phyloP scores from a whole-genome alignment of 1,140 invertebrate genomes.

The Polypedilum vanderplanki region DNA sequence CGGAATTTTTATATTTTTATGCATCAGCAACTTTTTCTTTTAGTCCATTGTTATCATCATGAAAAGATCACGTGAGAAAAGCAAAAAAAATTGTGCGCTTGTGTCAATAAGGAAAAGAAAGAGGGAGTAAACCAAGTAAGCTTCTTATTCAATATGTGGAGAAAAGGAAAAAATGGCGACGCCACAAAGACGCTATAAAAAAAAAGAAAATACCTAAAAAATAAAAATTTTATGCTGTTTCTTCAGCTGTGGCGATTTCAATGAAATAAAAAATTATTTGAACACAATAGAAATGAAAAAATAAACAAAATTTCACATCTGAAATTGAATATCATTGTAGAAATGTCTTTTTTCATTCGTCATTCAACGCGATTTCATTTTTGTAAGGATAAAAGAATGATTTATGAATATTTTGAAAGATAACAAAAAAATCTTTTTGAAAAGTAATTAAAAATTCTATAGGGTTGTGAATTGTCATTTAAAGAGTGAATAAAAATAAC shows the following conservation, averaged over 20 bases:
- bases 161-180: neutral
- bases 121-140: neutral
- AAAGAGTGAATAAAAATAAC: neutral
- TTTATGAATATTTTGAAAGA: too few relatives aligned
- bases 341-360: neutral
- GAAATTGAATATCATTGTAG: neutral
- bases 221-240: neutral
- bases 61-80: neutral
- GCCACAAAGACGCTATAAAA: neutral
- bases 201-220: neutral
- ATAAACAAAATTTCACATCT: neutral
- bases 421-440: neutral
- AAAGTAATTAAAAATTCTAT: neutral
- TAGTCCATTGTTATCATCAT: neutral
- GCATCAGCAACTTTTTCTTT: neutral
- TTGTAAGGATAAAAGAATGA: too few relatives aligned
- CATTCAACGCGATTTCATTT: too few relatives aligned
- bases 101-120: constrained; percentile 11
- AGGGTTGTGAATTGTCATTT: neutral
- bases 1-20: neutral
- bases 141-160: neutral
- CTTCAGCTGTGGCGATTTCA: constrained; percentile 5
- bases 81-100: neutral
- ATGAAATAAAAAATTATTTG: neutral
- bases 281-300: neutral